These are phyloP conservation scores for Ophiothrix spiculata DNA, from an alignment of 35 echinoderm and acorn worm genomes.

Conservation along the genomic window DNA sequence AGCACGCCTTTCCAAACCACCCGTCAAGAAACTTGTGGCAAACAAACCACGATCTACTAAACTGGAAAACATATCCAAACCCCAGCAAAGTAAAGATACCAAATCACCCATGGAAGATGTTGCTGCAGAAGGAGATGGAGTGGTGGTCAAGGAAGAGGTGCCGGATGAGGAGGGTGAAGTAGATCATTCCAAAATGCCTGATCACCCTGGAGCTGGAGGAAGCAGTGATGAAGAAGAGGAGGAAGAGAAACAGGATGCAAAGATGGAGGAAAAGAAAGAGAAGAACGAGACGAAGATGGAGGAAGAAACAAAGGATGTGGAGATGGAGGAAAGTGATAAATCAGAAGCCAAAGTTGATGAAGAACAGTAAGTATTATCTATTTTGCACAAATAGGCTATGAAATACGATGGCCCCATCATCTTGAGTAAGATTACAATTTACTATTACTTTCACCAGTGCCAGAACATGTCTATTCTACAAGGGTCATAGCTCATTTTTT, in stretches of 20 bases:
- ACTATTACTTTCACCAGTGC: too few species aligned
- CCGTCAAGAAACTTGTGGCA: neutral
- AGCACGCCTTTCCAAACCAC: slow-evolving; percentile 54
- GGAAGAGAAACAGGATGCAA: slow-evolving; percentile 16
- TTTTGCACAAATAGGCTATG: too few species aligned
- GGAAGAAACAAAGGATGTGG: neutral
- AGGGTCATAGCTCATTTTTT: too few species aligned
- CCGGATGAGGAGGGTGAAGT: slow-evolving; percentile 8
- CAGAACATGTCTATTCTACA: too few species aligned
- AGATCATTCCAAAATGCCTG: slow-evolving; percentile 69
- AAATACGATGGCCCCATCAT: too few species aligned
- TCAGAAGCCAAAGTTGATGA: slow-evolving; percentile 11
- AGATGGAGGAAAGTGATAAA: slow-evolving; percentile 7
- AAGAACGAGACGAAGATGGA: neutral
- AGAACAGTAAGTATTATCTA: neutral
- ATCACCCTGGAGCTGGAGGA: slow-evolving; percentile 71
- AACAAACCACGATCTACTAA: too few species aligned
- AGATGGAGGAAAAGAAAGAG: neutral
- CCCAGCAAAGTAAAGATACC: neutral
- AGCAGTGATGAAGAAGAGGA: slow-evolving; percentile 65
- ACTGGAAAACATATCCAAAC: too few species aligned
- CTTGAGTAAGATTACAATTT: too few species aligned
- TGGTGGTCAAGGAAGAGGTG: slow-evolving; percentile 3
- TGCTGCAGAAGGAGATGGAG: slow-evolving; percentile 14
- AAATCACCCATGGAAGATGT: neutral